Evolutionary conservation across 2,797 vertebrate genomes (phyloP).

Genomic region (Chrysolophus pictus): DNA sequence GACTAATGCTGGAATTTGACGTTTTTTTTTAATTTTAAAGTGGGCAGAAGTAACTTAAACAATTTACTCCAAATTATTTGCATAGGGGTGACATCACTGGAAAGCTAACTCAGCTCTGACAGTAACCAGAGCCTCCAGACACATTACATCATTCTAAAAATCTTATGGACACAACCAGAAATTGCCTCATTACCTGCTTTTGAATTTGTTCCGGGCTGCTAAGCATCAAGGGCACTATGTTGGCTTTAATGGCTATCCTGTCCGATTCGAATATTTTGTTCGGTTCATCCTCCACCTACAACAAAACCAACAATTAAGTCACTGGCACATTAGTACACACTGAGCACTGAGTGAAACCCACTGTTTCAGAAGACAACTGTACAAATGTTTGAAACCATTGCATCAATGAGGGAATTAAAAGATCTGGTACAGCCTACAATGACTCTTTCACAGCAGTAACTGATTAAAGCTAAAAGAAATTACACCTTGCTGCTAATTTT

Average conservation of each 20-base stretch:
- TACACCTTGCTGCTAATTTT: neutral
- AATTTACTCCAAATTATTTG: neutral
- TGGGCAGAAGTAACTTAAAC: neutral
- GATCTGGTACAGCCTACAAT: neutral
- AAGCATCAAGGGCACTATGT: slow-evolving; percentile 97
- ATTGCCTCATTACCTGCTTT: slow-evolving; percentile 87
- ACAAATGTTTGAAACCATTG: neutral
- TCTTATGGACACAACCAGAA: neutral
- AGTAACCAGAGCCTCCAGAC: neutral
- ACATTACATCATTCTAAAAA: neutral
- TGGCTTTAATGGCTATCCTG: slow-evolving; percentile 94
- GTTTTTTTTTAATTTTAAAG: neutral
- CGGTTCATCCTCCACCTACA: slow-evolving; percentile 93
- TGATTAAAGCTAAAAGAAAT: neutral
- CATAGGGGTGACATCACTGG: neutral
- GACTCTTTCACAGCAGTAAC: neutral
- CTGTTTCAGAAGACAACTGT: neutral
- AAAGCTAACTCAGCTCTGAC: neutral
- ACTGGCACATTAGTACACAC: neutral
- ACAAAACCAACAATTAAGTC: slow-evolving; percentile 49
- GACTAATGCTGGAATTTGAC: neutral
- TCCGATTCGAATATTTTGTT: slow-evolving; percentile 96
- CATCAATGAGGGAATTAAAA: neutral
- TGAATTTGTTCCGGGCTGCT: slow-evolving; percentile 99
- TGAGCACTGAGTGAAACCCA: neutral